phyloP scores from a whole-genome alignment of 1,140 invertebrate genomes.

The Drosophila rhopaloa region DNA sequence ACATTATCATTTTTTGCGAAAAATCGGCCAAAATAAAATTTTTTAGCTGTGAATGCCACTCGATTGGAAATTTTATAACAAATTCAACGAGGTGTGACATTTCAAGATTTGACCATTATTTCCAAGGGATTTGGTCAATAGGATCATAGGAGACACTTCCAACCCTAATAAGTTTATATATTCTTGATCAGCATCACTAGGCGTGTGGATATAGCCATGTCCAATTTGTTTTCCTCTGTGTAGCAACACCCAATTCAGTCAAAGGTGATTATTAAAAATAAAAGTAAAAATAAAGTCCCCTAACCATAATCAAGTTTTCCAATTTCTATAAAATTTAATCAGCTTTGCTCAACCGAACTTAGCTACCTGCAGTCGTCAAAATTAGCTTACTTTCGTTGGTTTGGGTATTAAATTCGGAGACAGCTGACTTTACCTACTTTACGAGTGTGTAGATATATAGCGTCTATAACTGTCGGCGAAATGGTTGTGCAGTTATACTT shows the following conservation, averaged over 20 bases:
- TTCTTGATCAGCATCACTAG: background rate
- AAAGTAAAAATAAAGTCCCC: background rate
- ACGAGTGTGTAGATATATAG: constrained; percentile 13
- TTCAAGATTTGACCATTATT: too few species aligned
- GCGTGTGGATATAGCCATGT: too few species aligned
- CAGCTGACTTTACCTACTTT: constrained; percentile 25
- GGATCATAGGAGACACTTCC: too few species aligned
- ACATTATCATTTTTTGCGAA: too few species aligned
- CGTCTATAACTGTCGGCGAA: constrained; percentile 21
- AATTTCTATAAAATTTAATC: constrained; percentile 25
- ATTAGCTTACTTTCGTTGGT: constrained; percentile 17
- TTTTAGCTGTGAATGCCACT: too few species aligned
- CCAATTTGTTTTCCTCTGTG: background rate
- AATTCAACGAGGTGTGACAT: too few species aligned
- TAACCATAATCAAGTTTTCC: constrained; percentile 15
- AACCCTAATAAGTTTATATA: too few species aligned
- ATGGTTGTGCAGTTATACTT: constrained; percentile 13
- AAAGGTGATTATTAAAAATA: constrained; percentile 1
- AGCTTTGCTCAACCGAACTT: constrained; percentile 16
- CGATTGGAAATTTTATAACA: too few species aligned
- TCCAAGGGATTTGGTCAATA: too few species aligned
- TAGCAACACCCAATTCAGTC: background rate
- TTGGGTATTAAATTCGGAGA: constrained; percentile 21
- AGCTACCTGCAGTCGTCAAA: constrained; percentile 12
- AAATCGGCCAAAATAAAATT: too few species aligned